Evolutionary conservation across 2,888 invertebrate genomes (phyloP).

Genomic region (Leptinotarsa juncta): DNA sequence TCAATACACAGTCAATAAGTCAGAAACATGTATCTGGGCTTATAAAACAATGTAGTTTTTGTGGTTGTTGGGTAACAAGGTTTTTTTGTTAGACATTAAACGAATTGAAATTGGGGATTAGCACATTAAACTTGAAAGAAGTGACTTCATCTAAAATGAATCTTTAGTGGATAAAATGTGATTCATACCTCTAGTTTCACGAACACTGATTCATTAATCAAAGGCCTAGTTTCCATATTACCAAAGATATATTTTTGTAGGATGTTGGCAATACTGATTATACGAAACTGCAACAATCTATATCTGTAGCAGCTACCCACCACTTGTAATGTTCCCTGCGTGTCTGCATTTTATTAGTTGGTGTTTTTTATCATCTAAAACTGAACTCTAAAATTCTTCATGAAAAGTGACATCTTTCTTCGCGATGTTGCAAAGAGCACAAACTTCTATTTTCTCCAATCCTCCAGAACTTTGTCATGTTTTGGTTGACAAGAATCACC

Average conservation of each 20-base stretch:
- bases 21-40: too few relatives aligned
- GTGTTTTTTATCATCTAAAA: conserved; percentile 38
- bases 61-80: too few relatives aligned
- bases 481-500: neutral
- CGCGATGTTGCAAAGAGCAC: too few relatives aligned
- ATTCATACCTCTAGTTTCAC: neutral
- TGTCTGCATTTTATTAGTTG: conserved; percentile 50
- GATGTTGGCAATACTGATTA: conserved; percentile 32
- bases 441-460: too few relatives aligned
- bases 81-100: too few relatives aligned
- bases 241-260: conserved; percentile 5
- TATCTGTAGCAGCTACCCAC: conserved; percentile 49
- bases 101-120: too few relatives aligned
- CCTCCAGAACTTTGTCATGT: neutral
- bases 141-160: too few relatives aligned
- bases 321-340: conserved; percentile 50
- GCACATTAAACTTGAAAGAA: too few relatives aligned
- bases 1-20: too few relatives aligned
- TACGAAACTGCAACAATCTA: conserved; percentile 38
- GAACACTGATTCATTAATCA: neutral
- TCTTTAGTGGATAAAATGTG: neutral
- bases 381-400: conserved; percentile 16
- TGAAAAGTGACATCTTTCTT: neutral
- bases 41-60: too few relatives aligned
- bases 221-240: neutral